Evolutionary conservation across 2,888 invertebrate genomes (phyloP), one percentile per base, ranked within the genome.

Genomic region (Drosophila mulleri): DNA sequence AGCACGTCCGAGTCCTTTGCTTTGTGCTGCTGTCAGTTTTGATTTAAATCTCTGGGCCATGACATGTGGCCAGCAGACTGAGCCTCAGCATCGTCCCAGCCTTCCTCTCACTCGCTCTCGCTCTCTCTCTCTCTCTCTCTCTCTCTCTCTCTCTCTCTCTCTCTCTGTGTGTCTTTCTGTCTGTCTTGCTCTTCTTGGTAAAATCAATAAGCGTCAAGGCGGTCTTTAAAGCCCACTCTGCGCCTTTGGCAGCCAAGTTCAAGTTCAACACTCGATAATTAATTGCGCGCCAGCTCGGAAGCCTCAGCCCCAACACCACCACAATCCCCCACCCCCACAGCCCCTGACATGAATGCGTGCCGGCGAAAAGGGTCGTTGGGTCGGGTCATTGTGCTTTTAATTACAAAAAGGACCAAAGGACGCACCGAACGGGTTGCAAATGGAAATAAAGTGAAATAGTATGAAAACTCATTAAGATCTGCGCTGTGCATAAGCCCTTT

Each of bases 221-320:
- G 53, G 60, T 45, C 77, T 75, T 79, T 72, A 72, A 83, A 44
- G 57, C 44, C 57, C 12, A 54, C 41, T 37, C 52, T 5, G 29
- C 14, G 54, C 16, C 47, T 23, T 23, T 3, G 37, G 58, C 47
- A 23, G 69, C 69, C 80, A 87, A 88, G 89, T 84, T 89, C 88
- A 89, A 89, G 85, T 86, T 86, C 86, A 90, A 88, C 88, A 79
- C 88, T 86, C 81, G 89, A 83, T 88, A 89, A 90, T 87, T 90
- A 87, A 89, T 87, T 88, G 68, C 77, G 65, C 58, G 76, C 41
- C 63, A 58, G 60, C 70, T 66, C 54, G 52, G 26, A 72, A 72
- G 39, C 50, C 35, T 50, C 63, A 45, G 1, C 45, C 23, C 32
- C 9, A 45, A 37, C 52, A n/a, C 44, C 35, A 12, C 18, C 32